Percentiles rank a stretch among this genome's conserved stretches.
Evolutionary conservation across 92 coral and sea anemone species (phyloP).

Genomic region (Epizoanthus scotinus): DNA sequence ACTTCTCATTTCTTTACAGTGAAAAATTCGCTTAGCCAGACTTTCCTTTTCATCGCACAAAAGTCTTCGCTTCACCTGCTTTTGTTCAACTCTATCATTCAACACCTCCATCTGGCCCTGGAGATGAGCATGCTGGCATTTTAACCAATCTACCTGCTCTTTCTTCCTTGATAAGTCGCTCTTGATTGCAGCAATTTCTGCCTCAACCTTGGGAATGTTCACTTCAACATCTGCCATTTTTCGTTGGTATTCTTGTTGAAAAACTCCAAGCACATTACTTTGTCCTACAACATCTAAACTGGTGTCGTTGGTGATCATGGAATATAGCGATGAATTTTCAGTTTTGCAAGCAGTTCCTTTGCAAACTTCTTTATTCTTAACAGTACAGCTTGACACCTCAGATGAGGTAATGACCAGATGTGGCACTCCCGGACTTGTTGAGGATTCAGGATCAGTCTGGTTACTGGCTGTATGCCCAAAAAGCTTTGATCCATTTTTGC

Average conservation of each 20-base stretch:
- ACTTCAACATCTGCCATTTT: constrained; percentile 17
- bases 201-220: constrained; percentile 20
- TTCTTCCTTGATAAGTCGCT: constrained; percentile 17
- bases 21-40: constrained; percentile 20
- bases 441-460: background rate
- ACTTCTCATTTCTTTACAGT: constrained; percentile 37
- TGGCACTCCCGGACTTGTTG: background rate
- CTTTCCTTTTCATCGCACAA: constrained; percentile 17
- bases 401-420: background rate
- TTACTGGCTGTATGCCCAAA: background rate
- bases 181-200: constrained; percentile 10
- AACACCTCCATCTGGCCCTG: constrained; percentile 14
- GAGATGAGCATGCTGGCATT: constrained; percentile 18
- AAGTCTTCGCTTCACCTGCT: constrained; percentile 19
- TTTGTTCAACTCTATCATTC: constrained; percentile 17
- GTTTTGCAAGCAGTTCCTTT: background rate
- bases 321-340: constrained; percentile 11
- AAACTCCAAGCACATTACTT: constrained; percentile 35
- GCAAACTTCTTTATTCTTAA: background rate
- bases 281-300: constrained; percentile 27
- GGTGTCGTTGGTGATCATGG: constrained; percentile 28
- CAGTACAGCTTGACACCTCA: background rate
- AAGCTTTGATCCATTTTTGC: background rate
- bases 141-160: background rate
- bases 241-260: constrained; percentile 38